Conservation (phyloP, 2,113 vertebrate genomes). For the Chascanopsetta lugubris region DNA sequence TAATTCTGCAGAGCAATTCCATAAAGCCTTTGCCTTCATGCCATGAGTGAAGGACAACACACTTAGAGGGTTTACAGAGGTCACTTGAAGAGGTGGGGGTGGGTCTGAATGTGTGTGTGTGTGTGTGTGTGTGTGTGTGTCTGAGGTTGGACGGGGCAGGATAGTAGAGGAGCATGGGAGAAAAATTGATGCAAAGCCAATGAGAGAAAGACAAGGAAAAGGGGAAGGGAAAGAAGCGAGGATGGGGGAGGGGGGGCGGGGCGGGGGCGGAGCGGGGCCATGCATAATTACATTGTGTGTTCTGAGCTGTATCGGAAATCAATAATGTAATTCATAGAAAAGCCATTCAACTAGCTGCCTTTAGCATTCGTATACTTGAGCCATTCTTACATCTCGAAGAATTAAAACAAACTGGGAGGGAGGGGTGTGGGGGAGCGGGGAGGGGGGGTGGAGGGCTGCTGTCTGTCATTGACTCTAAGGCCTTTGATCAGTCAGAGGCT, state of each 20-base stretch:
- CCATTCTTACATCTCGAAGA: constrained; percentile 65
- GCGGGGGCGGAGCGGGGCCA: constrained; percentile 54
- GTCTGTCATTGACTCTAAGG: constrained; percentile 73
- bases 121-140: no score
- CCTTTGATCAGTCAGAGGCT: constrained; percentile 66
- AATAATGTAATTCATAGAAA: constrained; percentile 88
- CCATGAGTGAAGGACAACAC: constrained; percentile 39
- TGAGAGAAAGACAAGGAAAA: constrained; percentile 37
- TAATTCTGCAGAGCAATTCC: constrained; percentile 15
- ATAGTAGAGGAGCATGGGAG: no score
- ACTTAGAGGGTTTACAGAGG: constrained; percentile 41
- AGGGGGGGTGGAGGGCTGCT: background rate
- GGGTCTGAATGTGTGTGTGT: no score
- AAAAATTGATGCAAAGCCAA: no score
- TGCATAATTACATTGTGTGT: constrained; percentile 93
- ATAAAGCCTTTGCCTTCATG: constrained; percentile 1
- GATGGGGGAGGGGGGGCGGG: constrained; percentile 47
- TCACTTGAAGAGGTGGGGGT: constrained; percentile 3
- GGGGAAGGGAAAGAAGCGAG: constrained; percentile 23
- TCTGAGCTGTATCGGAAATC: constrained; percentile 87
- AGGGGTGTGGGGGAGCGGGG: no score
- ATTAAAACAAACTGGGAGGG: constrained; percentile 71
- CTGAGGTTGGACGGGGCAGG: no score
- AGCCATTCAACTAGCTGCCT: constrained; percentile 73
- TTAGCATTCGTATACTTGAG: constrained; percentile 74